phyloP scores from a whole-genome alignment of 2,888 invertebrate species.

The Diogma glabrata region DNA sequence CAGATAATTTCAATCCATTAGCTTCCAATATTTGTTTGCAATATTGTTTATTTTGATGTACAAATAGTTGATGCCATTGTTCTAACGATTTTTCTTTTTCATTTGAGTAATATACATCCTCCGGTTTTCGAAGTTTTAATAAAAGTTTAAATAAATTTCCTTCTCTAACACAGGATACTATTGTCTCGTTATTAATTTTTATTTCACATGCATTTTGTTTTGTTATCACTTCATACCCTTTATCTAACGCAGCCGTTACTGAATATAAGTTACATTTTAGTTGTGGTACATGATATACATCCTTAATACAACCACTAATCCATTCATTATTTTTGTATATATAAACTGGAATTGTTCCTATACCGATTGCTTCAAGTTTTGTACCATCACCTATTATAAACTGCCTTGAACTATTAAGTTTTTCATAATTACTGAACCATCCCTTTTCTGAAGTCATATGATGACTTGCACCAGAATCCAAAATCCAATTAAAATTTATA shows the following conservation, averaged over 20 bases:
- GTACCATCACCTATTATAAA: no score
- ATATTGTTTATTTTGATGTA: no score
- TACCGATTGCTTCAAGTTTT: not conserved
- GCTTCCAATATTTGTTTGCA: no score
- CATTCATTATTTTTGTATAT: not conserved
- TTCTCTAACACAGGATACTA: slow-evolving; percentile 7
- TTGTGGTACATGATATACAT: no score
- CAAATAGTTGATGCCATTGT: not conserved
- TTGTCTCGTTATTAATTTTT: slow-evolving; percentile 2
- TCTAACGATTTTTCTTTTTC: not conserved
- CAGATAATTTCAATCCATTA: no score
- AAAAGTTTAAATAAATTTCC: slow-evolving; percentile 7
- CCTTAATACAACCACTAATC: no score
- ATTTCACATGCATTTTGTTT: slow-evolving; percentile 10
- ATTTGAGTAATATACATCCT: not conserved
- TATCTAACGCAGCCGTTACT: slow-evolving; percentile 11
- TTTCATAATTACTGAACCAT: slow-evolving; percentile 10
- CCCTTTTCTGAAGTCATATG: not conserved
- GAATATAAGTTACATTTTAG: no score
- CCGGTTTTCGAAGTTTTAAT: not conserved
- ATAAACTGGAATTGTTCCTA: not conserved
- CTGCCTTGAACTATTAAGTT: not conserved
- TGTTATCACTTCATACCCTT: slow-evolving; percentile 10
- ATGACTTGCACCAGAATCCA: not conserved
- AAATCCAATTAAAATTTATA: not conserved